phyloP scores from a whole-genome alignment of 2,888 invertebrate species.

The Zhuqinia jingwanae region DNA sequence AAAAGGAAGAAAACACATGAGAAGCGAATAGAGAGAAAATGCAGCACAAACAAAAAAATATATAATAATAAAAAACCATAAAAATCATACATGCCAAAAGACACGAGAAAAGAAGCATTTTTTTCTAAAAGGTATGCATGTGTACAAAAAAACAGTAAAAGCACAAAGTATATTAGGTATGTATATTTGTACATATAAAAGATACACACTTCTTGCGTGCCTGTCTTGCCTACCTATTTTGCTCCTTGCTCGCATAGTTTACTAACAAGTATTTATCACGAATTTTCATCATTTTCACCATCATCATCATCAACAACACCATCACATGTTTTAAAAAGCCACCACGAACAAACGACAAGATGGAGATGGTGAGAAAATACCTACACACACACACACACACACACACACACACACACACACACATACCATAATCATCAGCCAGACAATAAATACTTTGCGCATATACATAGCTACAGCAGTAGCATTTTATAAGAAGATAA shows the following conservation, averaged over 20 bases:
- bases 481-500: neutral
- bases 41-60: constrained; percentile 37
- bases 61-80: neutral
- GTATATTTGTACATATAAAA: neutral
- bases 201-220: too few relatives aligned
- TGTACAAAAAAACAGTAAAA: too few relatives aligned
- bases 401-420: too few relatives aligned
- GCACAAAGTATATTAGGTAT: too few relatives aligned
- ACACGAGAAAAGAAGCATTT: constrained; percentile 2
- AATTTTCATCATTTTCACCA: constrained; percentile 63
- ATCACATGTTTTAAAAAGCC: constrained; percentile 26
- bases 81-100: constrained; percentile 19
- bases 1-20: constrained; percentile 50
- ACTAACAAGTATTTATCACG: constrained; percentile 71
- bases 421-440: too few relatives aligned
- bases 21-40: constrained; percentile 26
- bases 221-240: constrained; percentile 21
- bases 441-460: too few relatives aligned
- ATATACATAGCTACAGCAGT: too few relatives aligned
- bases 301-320: constrained; percentile 46
- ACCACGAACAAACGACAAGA: constrained; percentile 8
- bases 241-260: constrained; percentile 49
- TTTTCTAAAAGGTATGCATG: constrained; percentile 32
- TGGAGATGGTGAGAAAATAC: constrained; percentile 38
- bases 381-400: constrained; percentile 25